These are phyloP conservation scores for Ianthella basta DNA, from an alignment of 37 sponge, comb jelly and placozoan species.

Conservation along the genomic window DNA sequence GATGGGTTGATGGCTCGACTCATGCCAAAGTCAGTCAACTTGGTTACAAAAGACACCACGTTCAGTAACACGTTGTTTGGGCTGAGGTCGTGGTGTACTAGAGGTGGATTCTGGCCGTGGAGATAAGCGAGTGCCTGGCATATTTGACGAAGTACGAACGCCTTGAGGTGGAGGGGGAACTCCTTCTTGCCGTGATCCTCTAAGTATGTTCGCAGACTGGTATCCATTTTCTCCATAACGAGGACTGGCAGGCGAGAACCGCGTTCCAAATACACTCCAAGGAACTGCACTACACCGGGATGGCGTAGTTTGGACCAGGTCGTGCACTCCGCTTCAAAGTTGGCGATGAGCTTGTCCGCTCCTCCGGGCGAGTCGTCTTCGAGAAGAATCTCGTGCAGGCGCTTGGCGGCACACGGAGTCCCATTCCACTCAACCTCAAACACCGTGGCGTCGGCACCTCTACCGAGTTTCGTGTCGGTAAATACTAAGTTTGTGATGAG, in stretches of 20 bases:
- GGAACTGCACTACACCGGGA: conserved; percentile 20
- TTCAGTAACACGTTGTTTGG: conserved; percentile 8
- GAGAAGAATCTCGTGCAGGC: background rate
- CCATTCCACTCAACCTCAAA: conserved; percentile 7
- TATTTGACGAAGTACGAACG: background rate
- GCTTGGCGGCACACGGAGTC: background rate
- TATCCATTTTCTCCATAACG: conserved; percentile 27
- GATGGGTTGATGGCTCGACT: background rate
- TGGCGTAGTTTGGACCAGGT: conserved; percentile 15
- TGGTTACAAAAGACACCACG: background rate
- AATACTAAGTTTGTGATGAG: background rate
- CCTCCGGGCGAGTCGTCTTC: background rate
- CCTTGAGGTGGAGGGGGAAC: conserved; percentile 4
- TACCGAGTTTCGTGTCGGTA: background rate
- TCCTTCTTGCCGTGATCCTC: background rate
- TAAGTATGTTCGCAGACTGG: background rate
- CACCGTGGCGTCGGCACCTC: conserved; percentile 10
- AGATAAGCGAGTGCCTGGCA: background rate
- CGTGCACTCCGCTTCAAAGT: background rate
- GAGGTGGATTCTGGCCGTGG: background rate
- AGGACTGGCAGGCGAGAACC: background rate
- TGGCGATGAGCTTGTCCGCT: background rate
- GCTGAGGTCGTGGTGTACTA: conserved; percentile 14
- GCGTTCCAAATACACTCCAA: conserved; percentile 2
- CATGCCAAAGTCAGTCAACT: conserved; percentile 16